Evolutionary conservation across 2,888 invertebrate species (phyloP).

Genomic region (Anodontia alba): DNA sequence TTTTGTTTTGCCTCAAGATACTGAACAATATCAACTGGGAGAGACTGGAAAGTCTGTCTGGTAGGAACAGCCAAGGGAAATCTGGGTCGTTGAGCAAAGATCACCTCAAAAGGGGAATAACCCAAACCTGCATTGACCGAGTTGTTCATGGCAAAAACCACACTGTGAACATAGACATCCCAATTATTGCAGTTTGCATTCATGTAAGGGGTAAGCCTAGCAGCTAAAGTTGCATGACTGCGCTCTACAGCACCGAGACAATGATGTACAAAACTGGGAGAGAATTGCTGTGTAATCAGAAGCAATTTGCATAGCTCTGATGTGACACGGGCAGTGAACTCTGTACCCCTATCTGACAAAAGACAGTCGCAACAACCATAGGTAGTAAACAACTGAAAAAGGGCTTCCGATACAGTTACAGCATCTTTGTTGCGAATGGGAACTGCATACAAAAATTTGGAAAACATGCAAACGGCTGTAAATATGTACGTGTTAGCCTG

Average conservation of each 20-base stretch:
- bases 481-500: slow-evolving; percentile 40
- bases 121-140: slow-evolving; percentile 29
- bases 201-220: slow-evolving; percentile 44
- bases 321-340: slow-evolving; percentile 44
- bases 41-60: neutral
- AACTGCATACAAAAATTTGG: slow-evolving; percentile 39
- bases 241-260: slow-evolving; percentile 47
- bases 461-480: slow-evolving; percentile 52
- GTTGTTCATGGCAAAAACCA: slow-evolving; percentile 45
- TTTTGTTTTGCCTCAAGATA: slow-evolving; percentile 10
- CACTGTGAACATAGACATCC: slow-evolving; percentile 24
- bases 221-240: slow-evolving; percentile 38
- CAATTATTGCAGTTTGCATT: slow-evolving; percentile 32
- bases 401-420: slow-evolving; percentile 27
- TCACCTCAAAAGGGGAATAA: slow-evolving; percentile 50
- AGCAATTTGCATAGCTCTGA: slow-evolving; percentile 44
- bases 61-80: slow-evolving; percentile 26
- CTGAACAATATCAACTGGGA: slow-evolving; percentile 13
- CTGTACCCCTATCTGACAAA: slow-evolving; percentile 42
- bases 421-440: slow-evolving; percentile 47
- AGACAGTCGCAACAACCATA: slow-evolving; percentile 44
- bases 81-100: slow-evolving; percentile 38
- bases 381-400: slow-evolving; percentile 42
- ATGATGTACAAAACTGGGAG: slow-evolving; percentile 45
- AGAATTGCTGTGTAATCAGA: slow-evolving; percentile 35